Evolutionary conservation across 2,797 vertebrate species (phyloP), one percentile per base, ranked within the genome.

Genomic region (Phoeniculus purpureus): DNA sequence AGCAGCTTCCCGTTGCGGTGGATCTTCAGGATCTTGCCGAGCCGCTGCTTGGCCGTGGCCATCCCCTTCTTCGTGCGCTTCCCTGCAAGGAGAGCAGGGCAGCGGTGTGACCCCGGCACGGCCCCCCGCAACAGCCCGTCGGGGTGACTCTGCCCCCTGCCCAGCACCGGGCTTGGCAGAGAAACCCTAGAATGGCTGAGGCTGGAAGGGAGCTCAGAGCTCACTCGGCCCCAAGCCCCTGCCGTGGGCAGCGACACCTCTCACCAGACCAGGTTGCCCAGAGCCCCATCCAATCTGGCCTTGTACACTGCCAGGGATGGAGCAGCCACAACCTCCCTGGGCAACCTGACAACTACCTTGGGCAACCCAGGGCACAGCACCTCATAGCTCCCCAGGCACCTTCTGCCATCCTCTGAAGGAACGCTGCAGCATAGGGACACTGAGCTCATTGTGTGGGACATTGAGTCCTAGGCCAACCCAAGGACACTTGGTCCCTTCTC

Each of bases 11-110:
- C 99, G 3, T 99, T 99, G 97, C 99, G 98, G 97, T 99, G 99
- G 97, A 99, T 99, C 98, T 99, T 99, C 98, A 99, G 98, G 97
- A 99, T 99, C 98, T 99, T 99, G 97, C 99, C 99, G 73, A 99
- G 99, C 98, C 99, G 99, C 98, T 99, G 99, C 98, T 99, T 99
- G 97, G 99, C 99, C 15, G 99, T 99, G 58, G 99, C 99, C 99
- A 99, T 99, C 96, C 99, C 99, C 98, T 99, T 99, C 98, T 99
- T 99, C 98, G 99, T 98, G 97, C 99, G 98, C 98, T 99, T 99
- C 72, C 99, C 99, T 98, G 97, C 48, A 92, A 79, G 78, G 79
- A 85, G 54, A 91, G 85, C 31, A 72, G 48, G 74, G 26, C 43
- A 15, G 15, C 26, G 21, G 54, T 54, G 59, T 87, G 62, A 93